A percentile compares a stretch with the other conserved stretches of the same genome.
These are phyloP conservation scores for Amniataba percoides DNA, from an alignment of 2,797 vertebrate genomes.

Conservation along the genomic window DNA sequence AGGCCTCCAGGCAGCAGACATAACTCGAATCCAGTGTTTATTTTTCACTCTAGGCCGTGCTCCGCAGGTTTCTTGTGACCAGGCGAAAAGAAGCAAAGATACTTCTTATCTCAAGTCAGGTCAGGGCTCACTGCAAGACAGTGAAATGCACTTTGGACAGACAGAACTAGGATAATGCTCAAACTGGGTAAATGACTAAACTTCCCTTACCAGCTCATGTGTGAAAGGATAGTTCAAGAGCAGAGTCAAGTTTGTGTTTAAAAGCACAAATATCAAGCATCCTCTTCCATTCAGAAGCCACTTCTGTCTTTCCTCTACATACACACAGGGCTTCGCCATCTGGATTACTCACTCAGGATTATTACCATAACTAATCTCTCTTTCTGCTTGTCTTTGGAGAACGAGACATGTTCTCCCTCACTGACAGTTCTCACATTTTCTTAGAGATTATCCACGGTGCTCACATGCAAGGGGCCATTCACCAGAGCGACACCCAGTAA, in stretches of 20 bases:
- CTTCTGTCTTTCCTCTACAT: slow-evolving; percentile 23
- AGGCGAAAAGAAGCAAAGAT: slow-evolving; percentile 48
- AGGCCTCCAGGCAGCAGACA: slow-evolving; percentile 60
- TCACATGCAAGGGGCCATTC: slow-evolving; percentile 18
- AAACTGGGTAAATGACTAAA: slow-evolving; percentile 22
- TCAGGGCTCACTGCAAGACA: slow-evolving; percentile 14
- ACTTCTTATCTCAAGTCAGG: slow-evolving; percentile 26
- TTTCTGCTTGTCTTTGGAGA: slow-evolving; percentile 60
- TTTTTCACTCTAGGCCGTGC: slow-evolving; percentile 52
- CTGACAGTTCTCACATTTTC: slow-evolving; percentile 49
- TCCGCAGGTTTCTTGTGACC: slow-evolving; percentile 34
- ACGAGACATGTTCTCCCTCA: slow-evolving; percentile 44
- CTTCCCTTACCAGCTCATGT: slow-evolving; percentile 12
- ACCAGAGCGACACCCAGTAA: slow-evolving; percentile 21
- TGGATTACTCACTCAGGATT: slow-evolving; percentile 54
- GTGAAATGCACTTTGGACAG: background rate
- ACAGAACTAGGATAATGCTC: slow-evolving; percentile 13
- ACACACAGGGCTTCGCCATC: slow-evolving; percentile 51
- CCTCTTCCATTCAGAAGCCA: slow-evolving; percentile 15
- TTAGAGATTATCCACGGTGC: slow-evolving; percentile 32
- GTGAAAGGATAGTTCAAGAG: slow-evolving; percentile 1
- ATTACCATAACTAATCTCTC: slow-evolving; percentile 60
- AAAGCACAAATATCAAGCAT: slow-evolving; percentile 13
- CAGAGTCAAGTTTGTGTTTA: slow-evolving; percentile 35
- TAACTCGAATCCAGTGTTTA: slow-evolving; percentile 60